These are phyloP conservation scores for Eremobia ochroleuca DNA, from an alignment of 2,888 invertebrate genomes.

Conservation along the genomic window DNA sequence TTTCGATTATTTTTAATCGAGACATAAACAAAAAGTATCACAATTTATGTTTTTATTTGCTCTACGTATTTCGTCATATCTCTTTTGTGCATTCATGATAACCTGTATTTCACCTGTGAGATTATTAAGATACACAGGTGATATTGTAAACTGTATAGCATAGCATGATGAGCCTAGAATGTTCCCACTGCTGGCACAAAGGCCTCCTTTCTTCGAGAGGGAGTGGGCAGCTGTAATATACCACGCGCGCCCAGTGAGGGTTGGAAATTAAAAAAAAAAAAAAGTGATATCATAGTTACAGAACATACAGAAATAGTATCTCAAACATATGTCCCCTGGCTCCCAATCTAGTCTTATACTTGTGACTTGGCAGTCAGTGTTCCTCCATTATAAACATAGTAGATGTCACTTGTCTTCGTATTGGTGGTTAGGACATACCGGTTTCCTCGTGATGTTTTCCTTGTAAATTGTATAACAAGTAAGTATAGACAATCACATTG, in stretches of 20 bases:
- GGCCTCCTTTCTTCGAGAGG: neutral
- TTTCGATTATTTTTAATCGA: too few species aligned
- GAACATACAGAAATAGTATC: too few species aligned
- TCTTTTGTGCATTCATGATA: conserved; percentile 33
- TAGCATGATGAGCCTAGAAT: neutral
- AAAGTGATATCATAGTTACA: too few species aligned
- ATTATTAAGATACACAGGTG: conserved; percentile 17
- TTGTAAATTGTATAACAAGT: neutral
- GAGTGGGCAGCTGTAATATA: neutral
- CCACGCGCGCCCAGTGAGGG: neutral
- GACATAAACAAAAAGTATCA: conserved; percentile 1
- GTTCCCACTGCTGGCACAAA: neutral
- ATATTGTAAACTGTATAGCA: conserved; percentile 2
- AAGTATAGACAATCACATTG: neutral
- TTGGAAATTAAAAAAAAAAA: neutral
- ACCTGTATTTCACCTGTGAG: conserved; percentile 26
- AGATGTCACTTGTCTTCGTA: neutral
- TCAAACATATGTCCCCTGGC: too few species aligned
- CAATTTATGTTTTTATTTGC: conserved; percentile 25
- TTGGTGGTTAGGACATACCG: neutral
- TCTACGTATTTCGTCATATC: neutral
- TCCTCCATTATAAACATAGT: too few species aligned
- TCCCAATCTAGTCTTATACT: too few species aligned
- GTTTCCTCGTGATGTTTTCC: neutral
- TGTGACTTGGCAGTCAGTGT: too few species aligned